Conservation (phyloP, 2,888 invertebrate genomes). For the Anoplius nigerrimus region DNA sequence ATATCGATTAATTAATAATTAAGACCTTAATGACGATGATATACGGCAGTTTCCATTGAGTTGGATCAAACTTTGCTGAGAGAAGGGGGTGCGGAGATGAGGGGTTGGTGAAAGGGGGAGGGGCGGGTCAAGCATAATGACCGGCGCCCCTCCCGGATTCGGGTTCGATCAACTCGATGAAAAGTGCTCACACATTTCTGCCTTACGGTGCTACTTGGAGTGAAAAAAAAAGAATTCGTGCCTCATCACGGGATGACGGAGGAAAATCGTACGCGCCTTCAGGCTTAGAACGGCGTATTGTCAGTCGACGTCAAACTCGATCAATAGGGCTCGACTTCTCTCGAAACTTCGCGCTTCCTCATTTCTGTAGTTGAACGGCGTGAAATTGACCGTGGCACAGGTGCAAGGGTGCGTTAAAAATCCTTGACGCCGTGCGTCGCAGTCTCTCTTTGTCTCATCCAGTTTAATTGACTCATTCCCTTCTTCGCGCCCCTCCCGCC, state of each 20-base stretch:
- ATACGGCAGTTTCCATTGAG: slow-evolving; percentile 72
- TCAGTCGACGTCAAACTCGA: too few relatives aligned
- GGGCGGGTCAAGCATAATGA: slow-evolving; percentile 21
- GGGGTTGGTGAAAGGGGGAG: too few relatives aligned
- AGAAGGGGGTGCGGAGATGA: background rate
- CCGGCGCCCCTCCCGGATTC: slow-evolving; percentile 31
- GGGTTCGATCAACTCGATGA: slow-evolving; percentile 71
- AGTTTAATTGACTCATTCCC: too few relatives aligned
- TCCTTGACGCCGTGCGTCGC: too few relatives aligned
- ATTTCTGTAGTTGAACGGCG: too few relatives aligned
- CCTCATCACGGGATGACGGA: slow-evolving; percentile 50
- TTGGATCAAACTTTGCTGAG: slow-evolving; percentile 57
- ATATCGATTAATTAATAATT: slow-evolving; percentile 32
- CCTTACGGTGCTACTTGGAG: slow-evolving; percentile 36
- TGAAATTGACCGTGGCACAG: too few relatives aligned
- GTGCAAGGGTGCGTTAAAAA: too few relatives aligned
- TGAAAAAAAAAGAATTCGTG: slow-evolving; percentile 13
- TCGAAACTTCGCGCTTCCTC: too few relatives aligned
- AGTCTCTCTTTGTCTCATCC: too few relatives aligned
- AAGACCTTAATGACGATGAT: slow-evolving; percentile 30
- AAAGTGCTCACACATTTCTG: slow-evolving; percentile 63
- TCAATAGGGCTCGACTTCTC: too few relatives aligned
- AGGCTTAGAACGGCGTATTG: background rate
- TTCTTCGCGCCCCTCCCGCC: too few relatives aligned
- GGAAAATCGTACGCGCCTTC: slow-evolving; percentile 41